These are phyloP conservation scores for Turnix velox DNA, from an alignment of 2,113 vertebrate species.

Conservation along the genomic window DNA sequence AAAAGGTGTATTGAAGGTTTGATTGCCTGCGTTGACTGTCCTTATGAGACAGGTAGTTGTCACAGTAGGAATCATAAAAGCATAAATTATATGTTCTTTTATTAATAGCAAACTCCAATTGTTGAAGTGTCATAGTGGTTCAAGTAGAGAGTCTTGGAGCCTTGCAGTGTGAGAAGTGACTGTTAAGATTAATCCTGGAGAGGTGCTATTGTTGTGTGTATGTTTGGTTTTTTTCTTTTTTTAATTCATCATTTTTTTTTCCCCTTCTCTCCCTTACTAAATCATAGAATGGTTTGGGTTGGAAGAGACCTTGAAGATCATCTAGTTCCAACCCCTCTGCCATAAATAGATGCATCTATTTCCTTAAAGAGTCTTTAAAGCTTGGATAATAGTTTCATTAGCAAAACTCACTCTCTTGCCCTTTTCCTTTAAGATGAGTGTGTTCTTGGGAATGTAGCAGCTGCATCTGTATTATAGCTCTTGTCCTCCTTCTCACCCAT, in stretches of 20 bases:
- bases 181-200: not conserved
- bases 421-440: not conserved
- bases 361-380: not conserved
- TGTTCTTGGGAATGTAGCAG: not conserved
- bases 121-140: not conserved
- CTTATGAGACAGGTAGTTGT: not conserved
- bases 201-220: not conserved
- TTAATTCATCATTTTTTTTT: not conserved
- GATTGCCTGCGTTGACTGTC: not conserved
- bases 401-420: fast-evolving
- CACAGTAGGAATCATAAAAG: no score
- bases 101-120: not conserved
- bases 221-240: not conserved
- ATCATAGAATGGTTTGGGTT: no score
- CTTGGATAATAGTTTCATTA: not conserved
- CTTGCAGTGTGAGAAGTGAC: not conserved
- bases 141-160: no score
- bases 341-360: not conserved
- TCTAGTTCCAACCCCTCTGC: no score
- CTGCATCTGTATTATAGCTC: not conserved
- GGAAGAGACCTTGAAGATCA: no score
- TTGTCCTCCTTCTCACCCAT: not conserved
- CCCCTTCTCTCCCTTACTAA: not conserved
- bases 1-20: not conserved
- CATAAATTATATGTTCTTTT: not conserved